Base-by-base conservation (phyloP, 2,113 vertebrate species). In the Xenopus laevis region DNA sequence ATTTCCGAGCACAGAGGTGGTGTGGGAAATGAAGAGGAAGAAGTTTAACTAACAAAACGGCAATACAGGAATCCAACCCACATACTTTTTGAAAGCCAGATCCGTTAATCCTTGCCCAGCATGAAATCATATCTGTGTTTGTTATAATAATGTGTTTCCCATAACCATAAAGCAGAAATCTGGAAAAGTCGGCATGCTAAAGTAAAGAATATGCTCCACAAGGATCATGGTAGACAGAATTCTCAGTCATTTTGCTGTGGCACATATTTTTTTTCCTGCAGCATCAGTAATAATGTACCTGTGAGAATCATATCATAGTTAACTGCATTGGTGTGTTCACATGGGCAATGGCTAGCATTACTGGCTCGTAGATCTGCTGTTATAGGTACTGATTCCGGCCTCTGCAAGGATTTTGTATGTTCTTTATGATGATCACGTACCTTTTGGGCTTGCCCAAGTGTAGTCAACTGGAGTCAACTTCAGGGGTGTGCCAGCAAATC, bases 391-490 rank as follows among this genome's bases (percentile, higher is more conserved):
- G 30, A 33, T 33, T 33, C 30, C 30, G 6, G 30, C 30, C 30
- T 33, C 30, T 33, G 30, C 30, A 33, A 33, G 30, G 30, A 33
- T 3, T 33, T 33, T 33, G 30, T 33, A 33, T 33, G 30, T 33
- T 4, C 30, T n/a, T n/a, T n/a, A n/a, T n/a, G n/a, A 46, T 46
- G 8, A 55, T n/a, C 13, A 17, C 17, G n/a, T 92, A 99, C 97
- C 95, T 95, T 93, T 94, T 1, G 91, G 84, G 52, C 89, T 89
- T 82, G 88, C 94, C 96, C 96, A 98, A 68, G 92, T 93, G 83
- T 91, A 92, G 87, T 92, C 94, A 78, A 98, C 80, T 20, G 87
- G 83, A 82, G 82, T 92, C 82, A 97, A 86, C 77, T 82, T 87
- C 71, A 98, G 60, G 6, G 93, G 92, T 78, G 96, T 95, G 21